Base-by-base conservation (phyloP, 2,888 invertebrate species). In the Amorpha juglandis region DNA sequence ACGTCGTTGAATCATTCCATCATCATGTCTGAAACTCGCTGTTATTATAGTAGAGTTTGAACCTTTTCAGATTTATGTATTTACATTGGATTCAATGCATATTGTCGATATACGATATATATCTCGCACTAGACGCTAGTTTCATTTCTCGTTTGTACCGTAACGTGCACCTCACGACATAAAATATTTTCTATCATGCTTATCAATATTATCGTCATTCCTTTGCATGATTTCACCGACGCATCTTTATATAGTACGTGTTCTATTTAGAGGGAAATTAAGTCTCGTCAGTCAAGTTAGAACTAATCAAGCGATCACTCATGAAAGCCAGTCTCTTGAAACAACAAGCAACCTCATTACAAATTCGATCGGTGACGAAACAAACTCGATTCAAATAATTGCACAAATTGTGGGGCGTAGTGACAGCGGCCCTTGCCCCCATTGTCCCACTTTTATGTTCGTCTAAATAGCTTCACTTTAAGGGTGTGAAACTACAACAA, bases 401-500 rank as follows among this genome's bases (percentile, higher is more conserved):
- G 58, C 38, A 42, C 58, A 19, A 19, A 58, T 19, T 35, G n/a
- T 53, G n/a, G 14, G 14, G 52, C 27, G 12, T 12, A 19, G 33
- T n/a, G 50, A 50, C 50, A 19, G 19, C 50, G 19, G 16, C 58
- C 42, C 42, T 42, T 58, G 38, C 42, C 42, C 50, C 6, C 58
- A 19, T 42, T 58, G 58, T 58, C 19, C 58, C 42, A 42, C 19
- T 58, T 58, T 58, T 58, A 58, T 58, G 19, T 58, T 8, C 58
- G 42, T 33, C 12, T 38, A 58, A 58, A 58, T 58, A 58, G 16
- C 58, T 58, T 58, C 38, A 19, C 58, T 58, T 21, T 58, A 58
- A 58, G 58, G 42, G 58, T 19, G 42, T 11, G 58, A 12, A 58
- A 42, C 42, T 19, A 33, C 53, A 33, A n/a, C 50, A 33, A 14